Evolutionary conservation across 1,140 invertebrate species (phyloP).

Genomic region (Drosophila lowei): DNA sequence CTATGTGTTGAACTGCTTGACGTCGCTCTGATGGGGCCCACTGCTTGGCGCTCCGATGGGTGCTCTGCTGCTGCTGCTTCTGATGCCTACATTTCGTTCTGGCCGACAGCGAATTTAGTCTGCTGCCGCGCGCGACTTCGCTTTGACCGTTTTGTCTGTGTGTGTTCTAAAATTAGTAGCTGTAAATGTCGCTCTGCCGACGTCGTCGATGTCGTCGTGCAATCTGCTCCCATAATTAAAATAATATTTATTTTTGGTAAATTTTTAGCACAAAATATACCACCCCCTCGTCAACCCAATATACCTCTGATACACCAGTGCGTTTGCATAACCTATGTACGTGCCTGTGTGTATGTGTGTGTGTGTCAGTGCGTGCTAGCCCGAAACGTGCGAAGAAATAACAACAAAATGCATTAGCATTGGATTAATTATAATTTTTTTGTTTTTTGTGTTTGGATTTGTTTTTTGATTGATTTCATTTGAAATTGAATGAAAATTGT

Average conservation of each 20-base stretch:
- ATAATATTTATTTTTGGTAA: slow-evolving; percentile 65
- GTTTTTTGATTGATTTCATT: slow-evolving; percentile 53
- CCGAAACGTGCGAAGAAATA: slow-evolving; percentile 45
- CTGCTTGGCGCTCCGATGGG: slow-evolving; percentile 21
- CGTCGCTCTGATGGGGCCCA: slow-evolving; percentile 13
- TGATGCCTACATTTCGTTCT: slow-evolving; percentile 26
- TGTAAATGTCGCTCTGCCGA: slow-evolving; percentile 59
- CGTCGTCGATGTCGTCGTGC: slow-evolving; percentile 26
- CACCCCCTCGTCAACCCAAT: no score
- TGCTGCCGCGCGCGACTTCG: slow-evolving; percentile 58
- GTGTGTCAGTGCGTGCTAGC: slow-evolving; percentile 22
- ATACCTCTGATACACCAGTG: slow-evolving; percentile 4
- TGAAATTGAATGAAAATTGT: slow-evolving; percentile 40
- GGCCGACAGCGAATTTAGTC: slow-evolving; percentile 37
- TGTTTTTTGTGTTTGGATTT: slow-evolving; percentile 1
- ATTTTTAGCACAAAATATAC: slow-evolving; percentile 40
- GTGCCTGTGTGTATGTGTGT: slow-evolving; percentile 14
- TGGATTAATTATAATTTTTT: slow-evolving; percentile 10
- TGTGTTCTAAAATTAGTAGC: slow-evolving; percentile 70
- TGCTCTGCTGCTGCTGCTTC: slow-evolving; percentile 5
- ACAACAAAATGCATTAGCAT: slow-evolving; percentile 38
- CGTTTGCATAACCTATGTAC: slow-evolving; percentile 53
- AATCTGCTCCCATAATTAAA: slow-evolving; percentile 47
- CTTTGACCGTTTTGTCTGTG: slow-evolving; percentile 21
- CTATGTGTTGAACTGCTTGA: slow-evolving; percentile 1